A percentile compares a stretch with the other conserved stretches of the same genome.
phyloP scores from a whole-genome alignment of 2,888 invertebrate species.

The Cataglyphis cursor region DNA sequence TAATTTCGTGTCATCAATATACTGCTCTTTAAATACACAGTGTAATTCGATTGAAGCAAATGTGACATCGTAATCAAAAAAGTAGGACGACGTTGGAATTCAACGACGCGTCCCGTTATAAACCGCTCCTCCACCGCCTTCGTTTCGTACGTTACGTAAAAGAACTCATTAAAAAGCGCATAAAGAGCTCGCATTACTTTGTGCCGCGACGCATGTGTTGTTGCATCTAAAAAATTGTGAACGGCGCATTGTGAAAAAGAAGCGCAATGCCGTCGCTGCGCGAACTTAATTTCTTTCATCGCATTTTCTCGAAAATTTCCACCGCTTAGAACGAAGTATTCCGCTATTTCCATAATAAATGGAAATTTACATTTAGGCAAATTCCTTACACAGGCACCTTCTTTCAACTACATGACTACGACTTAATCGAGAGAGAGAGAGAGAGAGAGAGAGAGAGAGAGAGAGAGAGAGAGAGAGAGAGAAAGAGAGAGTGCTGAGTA shows the following conservation, averaged over 20 bases:
- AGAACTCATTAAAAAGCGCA: conserved; percentile 47
- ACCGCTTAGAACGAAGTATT: conserved; percentile 11
- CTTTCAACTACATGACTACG: not conserved
- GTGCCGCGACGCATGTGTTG: conserved; percentile 13
- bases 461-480: too few relatives aligned
- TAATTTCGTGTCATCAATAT: not conserved
- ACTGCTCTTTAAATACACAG: not conserved
- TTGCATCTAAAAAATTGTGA: conserved; percentile 43
- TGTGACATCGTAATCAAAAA: conserved; percentile 16
- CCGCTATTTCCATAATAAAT: conserved; percentile 7
- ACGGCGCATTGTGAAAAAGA: conserved; percentile 16
- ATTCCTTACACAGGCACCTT: not conserved
- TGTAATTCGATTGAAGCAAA: not conserved
- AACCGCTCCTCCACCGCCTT: not conserved
- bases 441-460: too few relatives aligned
- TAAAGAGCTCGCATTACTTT: conserved; percentile 45
- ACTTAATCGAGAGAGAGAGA: too few relatives aligned
- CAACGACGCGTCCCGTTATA: conserved; percentile 20
- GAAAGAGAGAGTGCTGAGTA: too few relatives aligned
- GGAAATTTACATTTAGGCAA: not conserved
- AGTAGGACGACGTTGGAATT: not conserved
- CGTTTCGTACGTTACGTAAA: conserved; percentile 29
- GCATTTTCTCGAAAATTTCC: conserved; percentile 24
- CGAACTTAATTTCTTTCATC: conserved; percentile 40
- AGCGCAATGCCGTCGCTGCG: not conserved